phyloP scores from a whole-genome alignment of 2,888 invertebrate species.

The Limnephilus rhombicus region DNA sequence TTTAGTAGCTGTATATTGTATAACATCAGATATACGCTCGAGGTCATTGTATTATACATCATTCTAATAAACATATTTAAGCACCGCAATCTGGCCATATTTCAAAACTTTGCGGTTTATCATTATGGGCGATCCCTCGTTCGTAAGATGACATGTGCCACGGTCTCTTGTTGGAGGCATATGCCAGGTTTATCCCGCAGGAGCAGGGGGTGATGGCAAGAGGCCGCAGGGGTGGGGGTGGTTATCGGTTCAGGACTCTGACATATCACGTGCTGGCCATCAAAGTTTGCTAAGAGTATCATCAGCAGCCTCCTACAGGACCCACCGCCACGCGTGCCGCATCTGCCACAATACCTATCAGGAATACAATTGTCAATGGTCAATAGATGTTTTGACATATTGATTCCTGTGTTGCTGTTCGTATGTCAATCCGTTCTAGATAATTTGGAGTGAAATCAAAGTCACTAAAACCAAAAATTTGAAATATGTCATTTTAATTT shows the following conservation, averaged over 20 bases:
- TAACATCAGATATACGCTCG: not conserved
- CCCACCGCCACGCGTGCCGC: not conserved
- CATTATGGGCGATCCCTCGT: constrained; percentile 35
- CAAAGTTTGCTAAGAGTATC: not conserved
- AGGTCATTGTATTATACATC: not conserved
- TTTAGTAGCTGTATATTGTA: not conserved
- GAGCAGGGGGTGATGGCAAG: not conserved
- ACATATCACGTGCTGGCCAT: constrained; percentile 15
- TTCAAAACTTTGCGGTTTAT: constrained; percentile 22
- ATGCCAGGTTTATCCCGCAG: not conserved
- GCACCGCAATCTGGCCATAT: not conserved
- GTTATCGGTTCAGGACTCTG: not conserved
- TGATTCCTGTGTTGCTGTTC: not conserved
- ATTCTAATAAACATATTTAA: not conserved
- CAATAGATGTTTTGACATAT: not conserved
- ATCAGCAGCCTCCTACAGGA: not conserved
- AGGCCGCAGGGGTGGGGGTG: not conserved
- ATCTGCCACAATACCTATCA: not conserved
- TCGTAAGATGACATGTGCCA: constrained; percentile 29
- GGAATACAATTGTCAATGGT: not conserved
- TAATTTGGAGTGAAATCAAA: not conserved
- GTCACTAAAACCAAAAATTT: too few relatives aligned
- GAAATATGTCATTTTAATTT: too few relatives aligned
- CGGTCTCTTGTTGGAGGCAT: not conserved
- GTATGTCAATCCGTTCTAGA: not conserved